These are phyloP conservation scores for Cyanoliseus patagonus DNA, from an alignment of 2,113 vertebrate genomes.

Conservation along the genomic window DNA sequence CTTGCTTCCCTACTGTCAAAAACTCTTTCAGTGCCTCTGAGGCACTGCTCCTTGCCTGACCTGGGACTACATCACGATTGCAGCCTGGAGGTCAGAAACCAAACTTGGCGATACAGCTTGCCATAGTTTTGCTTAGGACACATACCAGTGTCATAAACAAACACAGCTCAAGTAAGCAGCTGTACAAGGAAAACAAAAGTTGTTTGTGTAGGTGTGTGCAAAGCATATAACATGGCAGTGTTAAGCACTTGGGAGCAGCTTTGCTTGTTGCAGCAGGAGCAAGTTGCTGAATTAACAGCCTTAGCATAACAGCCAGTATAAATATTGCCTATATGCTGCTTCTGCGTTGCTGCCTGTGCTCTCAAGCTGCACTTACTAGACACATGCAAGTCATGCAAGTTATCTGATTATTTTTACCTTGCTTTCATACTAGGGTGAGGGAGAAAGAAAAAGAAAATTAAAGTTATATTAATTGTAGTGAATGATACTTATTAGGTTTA, in stretches of 20 bases:
- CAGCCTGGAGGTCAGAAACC: not conserved
- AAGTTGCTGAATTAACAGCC: not conserved
- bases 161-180: not conserved
- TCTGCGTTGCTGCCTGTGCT: not conserved
- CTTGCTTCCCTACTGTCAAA: not conserved
- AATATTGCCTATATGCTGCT: not conserved
- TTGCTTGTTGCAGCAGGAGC: conserved; percentile 24
- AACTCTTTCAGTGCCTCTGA: not conserved
- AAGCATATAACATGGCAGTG: not conserved
- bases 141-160: not conserved
- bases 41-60: not conserved
- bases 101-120: not conserved
- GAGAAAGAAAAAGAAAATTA: conserved; percentile 22
- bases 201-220: not conserved
- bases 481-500: not conserved
- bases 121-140: not conserved
- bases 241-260: conserved; percentile 37
- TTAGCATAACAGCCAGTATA: conserved; percentile 1
- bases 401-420: conserved; percentile 83
- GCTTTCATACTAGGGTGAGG: conserved; percentile 85
- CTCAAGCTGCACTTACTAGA: conserved; percentile 46
- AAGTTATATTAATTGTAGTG: conserved; percentile 34
- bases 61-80: not conserved
- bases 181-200: not conserved
- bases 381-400: conserved; percentile 78